These are phyloP conservation scores for Lysiphlebus fabarum DNA, from an alignment of 1,140 invertebrate species.

Conservation along the genomic window DNA sequence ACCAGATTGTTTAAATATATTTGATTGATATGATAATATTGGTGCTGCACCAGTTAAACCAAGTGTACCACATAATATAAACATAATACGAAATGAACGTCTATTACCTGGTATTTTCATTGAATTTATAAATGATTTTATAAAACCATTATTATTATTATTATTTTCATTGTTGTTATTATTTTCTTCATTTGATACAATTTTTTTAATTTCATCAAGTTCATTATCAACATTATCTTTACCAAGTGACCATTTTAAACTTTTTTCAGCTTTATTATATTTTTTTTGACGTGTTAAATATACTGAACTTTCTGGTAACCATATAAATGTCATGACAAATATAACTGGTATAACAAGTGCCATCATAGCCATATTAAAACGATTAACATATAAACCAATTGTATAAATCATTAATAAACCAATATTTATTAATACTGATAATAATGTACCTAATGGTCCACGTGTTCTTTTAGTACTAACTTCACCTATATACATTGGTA, in stretches of 20 bases:
- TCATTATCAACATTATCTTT: constrained; percentile 57
- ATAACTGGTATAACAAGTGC: constrained; percentile 49
- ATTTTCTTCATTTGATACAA: constrained; percentile 56
- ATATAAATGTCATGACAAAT: constrained; percentile 52
- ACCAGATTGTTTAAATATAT: constrained; percentile 72
- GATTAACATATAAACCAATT: constrained; percentile 50
- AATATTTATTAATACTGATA: constrained; percentile 59
- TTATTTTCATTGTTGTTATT: constrained; percentile 39
- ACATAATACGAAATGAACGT: constrained; percentile 68
- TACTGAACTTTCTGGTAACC: constrained; percentile 55
- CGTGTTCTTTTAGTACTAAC: constrained; percentile 59
- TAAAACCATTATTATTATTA: constrained; percentile 12
- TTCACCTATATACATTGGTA: constrained; percentile 63
- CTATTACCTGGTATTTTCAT: constrained; percentile 59
- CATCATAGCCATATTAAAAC: constrained; percentile 48
- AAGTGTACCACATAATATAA: constrained; percentile 77
- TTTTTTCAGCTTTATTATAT: constrained; percentile 55
- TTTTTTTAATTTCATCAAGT: constrained; percentile 61
- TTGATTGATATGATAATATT: constrained; percentile 78
- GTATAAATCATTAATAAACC: constrained; percentile 60
- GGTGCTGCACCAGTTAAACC: constrained; percentile 79
- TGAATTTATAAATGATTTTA: constrained; percentile 52
- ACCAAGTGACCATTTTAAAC: constrained; percentile 64
- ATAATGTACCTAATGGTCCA: constrained; percentile 59
- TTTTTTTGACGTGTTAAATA: constrained; percentile 47